These are phyloP conservation scores for Plagodis pulveraria DNA, from an alignment of 2,888 invertebrate genomes.

Conservation along the genomic window DNA sequence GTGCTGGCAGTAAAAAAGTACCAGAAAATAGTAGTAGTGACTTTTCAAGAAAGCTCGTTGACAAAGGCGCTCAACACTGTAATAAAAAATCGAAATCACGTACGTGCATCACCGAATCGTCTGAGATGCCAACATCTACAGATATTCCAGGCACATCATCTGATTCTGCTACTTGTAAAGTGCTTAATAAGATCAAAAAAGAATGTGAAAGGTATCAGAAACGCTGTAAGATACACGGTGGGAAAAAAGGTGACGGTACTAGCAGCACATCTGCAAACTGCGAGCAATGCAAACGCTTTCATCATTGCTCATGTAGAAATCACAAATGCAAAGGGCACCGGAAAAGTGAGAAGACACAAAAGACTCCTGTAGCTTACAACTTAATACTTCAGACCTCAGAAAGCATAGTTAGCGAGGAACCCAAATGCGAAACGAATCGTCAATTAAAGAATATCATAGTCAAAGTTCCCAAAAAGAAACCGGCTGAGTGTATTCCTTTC, in stretches of 20 bases:
- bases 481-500: slow-evolving; percentile 54
- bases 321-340: slow-evolving; percentile 65
- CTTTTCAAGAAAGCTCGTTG: slow-evolving; percentile 40
- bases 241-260: slow-evolving; percentile 62
- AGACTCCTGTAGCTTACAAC: slow-evolving; percentile 75
- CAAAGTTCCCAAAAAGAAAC: slow-evolving; percentile 67
- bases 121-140: slow-evolving; percentile 61
- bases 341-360: slow-evolving; percentile 62
- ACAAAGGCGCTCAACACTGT: slow-evolving; percentile 61
- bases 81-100: slow-evolving; percentile 49
- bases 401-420: slow-evolving; percentile 68
- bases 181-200: slow-evolving; percentile 70
- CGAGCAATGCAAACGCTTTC: slow-evolving; percentile 64
- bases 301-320: slow-evolving; percentile 61
- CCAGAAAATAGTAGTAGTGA: slow-evolving; percentile 14
- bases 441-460: slow-evolving; percentile 69
- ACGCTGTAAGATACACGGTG: slow-evolving; percentile 56
- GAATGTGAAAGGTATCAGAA: slow-evolving; percentile 76
- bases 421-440: slow-evolving; percentile 44
- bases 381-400: slow-evolving; percentile 78
- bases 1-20: slow-evolving; percentile 13
- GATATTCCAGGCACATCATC: slow-evolving; percentile 67
- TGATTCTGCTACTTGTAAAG: slow-evolving; percentile 69
- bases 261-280: slow-evolving; percentile 70
- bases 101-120: slow-evolving; percentile 42